Conservation (phyloP, 2,888 invertebrate species). For the Noctua janthe region DNA sequence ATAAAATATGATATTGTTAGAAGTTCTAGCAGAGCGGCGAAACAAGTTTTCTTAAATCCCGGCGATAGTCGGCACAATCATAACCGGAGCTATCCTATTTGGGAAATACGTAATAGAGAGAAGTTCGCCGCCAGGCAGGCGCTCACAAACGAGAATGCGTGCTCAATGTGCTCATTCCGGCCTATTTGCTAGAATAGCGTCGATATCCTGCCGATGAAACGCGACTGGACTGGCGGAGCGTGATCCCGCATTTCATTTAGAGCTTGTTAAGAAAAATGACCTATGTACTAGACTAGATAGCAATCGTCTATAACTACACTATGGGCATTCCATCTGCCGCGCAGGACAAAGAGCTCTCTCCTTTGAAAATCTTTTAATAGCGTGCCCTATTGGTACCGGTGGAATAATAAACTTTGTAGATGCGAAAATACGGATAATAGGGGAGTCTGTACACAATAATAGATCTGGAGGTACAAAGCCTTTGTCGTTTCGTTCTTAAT, state of each 20-base stretch:
- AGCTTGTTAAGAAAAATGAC: slow-evolving; percentile 72
- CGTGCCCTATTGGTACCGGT: slow-evolving; percentile 47
- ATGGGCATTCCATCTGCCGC: slow-evolving; percentile 28
- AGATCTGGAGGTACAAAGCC: slow-evolving; percentile 70
- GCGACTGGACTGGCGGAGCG: slow-evolving; percentile 75
- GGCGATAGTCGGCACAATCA: slow-evolving; percentile 75
- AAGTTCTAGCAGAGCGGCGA: slow-evolving; percentile 61
- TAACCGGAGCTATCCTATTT: slow-evolving; percentile 82
- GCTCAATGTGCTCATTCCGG: slow-evolving; percentile 79
- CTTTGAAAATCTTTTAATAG: slow-evolving; percentile 63
- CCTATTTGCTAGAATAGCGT: slow-evolving; percentile 80
- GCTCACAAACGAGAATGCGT: slow-evolving; percentile 78
- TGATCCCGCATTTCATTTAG: slow-evolving; percentile 82
- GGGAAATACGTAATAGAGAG: slow-evolving; percentile 80
- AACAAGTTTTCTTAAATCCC: slow-evolving; percentile 76
- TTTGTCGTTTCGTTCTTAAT: slow-evolving; percentile 74
- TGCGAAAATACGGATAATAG: slow-evolving; percentile 68
- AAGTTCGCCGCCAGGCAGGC: slow-evolving; percentile 84
- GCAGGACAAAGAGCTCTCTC: slow-evolving; percentile 54
- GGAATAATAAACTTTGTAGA: slow-evolving; percentile 70
- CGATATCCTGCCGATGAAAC: slow-evolving; percentile 80
- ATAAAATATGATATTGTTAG: slow-evolving; percentile 62
- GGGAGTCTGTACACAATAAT: slow-evolving; percentile 67
- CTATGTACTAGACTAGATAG: slow-evolving; percentile 58
- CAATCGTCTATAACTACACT: slow-evolving; percentile 61